Percentiles rank a stretch among this genome's conserved stretches.
Evolutionary conservation across 2,113 vertebrate genomes (phyloP).

Genomic region (Myocastor coypus): DNA sequence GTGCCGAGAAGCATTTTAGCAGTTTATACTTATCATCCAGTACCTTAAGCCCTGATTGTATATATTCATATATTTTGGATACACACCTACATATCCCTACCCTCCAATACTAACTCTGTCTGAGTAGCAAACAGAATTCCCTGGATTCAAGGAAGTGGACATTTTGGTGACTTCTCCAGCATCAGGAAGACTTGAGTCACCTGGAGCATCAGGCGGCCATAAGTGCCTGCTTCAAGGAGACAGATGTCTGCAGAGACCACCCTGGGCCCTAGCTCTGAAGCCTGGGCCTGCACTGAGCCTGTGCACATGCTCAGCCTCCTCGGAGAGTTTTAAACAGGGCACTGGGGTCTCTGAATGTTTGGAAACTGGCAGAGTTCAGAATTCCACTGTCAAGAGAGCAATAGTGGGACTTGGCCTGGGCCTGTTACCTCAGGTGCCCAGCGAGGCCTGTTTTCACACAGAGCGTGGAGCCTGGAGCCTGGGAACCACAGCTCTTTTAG

Average conservation of each 20-base stretch:
- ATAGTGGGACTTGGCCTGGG: conserved; percentile 72
- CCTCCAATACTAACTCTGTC: conserved; percentile 58
- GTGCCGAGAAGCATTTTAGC: conserved; percentile 82
- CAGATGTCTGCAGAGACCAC: conserved; percentile 74
- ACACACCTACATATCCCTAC: background rate
- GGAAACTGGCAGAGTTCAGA: conserved; percentile 76
- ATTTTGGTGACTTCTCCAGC: conserved; percentile 71
- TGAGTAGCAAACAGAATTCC: conserved; percentile 77
- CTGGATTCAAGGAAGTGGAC: conserved; percentile 71
- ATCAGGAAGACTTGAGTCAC: conserved; percentile 63
- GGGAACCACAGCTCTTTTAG: conserved; percentile 60
- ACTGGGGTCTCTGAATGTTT: conserved; percentile 64
- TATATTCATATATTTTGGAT: conserved; percentile 71
- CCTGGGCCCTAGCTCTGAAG: conserved; percentile 73
- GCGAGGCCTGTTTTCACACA: conserved; percentile 54
- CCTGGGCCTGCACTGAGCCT: conserved; percentile 72
- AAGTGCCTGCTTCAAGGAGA: conserved; percentile 86
- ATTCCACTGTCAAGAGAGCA: conserved; percentile 77
- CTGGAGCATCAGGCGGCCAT: conserved; percentile 85
- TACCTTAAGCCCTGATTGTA: conserved; percentile 74
- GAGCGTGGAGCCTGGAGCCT: conserved; percentile 57
- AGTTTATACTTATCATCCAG: conserved; percentile 75
- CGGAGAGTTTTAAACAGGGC: conserved; percentile 60
- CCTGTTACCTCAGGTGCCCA: conserved; percentile 63
- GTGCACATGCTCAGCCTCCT: conserved; percentile 73